A percentile compares a stretch with the other conserved stretches of the same genome.
Conservation (phyloP, 92 coral and sea anemone genomes). For the Meandrina meandrites region DNA sequence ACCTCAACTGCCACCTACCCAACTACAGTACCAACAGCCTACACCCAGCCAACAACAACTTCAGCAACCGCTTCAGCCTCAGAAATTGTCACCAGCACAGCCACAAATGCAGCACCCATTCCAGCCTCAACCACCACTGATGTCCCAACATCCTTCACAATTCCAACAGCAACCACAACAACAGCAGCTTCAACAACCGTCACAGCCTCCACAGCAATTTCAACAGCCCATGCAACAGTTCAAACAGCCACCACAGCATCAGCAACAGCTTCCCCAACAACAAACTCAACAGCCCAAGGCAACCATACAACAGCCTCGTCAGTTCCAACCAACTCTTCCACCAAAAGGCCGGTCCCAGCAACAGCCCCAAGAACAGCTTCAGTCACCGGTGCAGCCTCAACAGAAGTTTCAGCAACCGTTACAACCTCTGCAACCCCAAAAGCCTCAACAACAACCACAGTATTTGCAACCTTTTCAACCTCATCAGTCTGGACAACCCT, state of each 20-base stretch:
- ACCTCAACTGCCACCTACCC: slow-evolving; percentile 33
- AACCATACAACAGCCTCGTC: slow-evolving; percentile 26
- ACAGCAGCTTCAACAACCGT: slow-evolving; percentile 21
- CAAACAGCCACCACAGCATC: slow-evolving; percentile 37
- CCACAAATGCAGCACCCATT: slow-evolving; percentile 18
- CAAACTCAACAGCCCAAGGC: slow-evolving; percentile 25
- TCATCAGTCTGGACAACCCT: slow-evolving; percentile 9
- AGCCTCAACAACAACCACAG: slow-evolving; percentile 26
- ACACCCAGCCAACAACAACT: slow-evolving; percentile 6
- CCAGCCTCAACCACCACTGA: slow-evolving; percentile 12
- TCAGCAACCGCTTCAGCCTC: slow-evolving; percentile 29
- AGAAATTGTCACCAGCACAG: neutral
- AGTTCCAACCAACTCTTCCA: slow-evolving; percentile 42
- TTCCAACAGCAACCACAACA: slow-evolving; percentile 43
- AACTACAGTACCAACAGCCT: slow-evolving; percentile 37
- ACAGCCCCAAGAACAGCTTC: slow-evolving; percentile 34
- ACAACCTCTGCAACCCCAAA: slow-evolving; percentile 53
- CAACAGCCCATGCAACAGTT: slow-evolving; percentile 52
- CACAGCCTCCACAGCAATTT: slow-evolving; percentile 53
- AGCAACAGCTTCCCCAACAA: slow-evolving; percentile 48
- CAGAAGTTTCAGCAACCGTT: slow-evolving; percentile 45
- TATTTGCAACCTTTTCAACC: slow-evolving; percentile 32
- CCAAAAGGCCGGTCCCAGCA: slow-evolving; percentile 35
- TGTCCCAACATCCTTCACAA: slow-evolving; percentile 21
- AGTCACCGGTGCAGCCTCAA: slow-evolving; percentile 28